Base-by-base conservation (phyloP, 2,113 vertebrate genomes). In the Ibidorhyncha struthersii region DNA sequence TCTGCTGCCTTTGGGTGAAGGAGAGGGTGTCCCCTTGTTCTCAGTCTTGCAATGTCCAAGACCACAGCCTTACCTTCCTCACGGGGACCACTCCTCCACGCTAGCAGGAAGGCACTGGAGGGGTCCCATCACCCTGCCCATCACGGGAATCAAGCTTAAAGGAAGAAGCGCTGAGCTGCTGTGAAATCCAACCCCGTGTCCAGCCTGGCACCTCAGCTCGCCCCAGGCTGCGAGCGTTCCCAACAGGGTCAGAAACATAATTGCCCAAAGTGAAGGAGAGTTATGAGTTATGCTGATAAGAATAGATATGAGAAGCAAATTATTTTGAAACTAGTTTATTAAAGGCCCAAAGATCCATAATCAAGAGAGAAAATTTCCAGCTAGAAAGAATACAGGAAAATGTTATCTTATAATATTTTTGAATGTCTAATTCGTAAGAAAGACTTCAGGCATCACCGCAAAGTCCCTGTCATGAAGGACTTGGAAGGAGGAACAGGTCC, bases 11-110 rank as follows among this genome's bases (percentile, higher is more conserved):
- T 2, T 12, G 47, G 36, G 10, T 12, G 38, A 1, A 56, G 58
- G 41, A n/a, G 14, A 5, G 14, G 8, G 5, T 2, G 19, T 25
- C 18, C 22, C 59, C 32, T 9, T 14, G 10, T 22, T 36, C 36
- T 23, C 18, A 4, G n/a, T 0, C 29, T 21, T n/a, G 21, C n/a
- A 8, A 1, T 1, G 34, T 12, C 50, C 25, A 4, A 38, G 34
- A 14, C 4, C 15, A 2, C 16, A 1, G 4, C 30, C 43, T 13
- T 3, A 6, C 21, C 9, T 17, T 49, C 59, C 18, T 10, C 32
- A 1, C 2, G 3, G 45, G 12, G 43, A 49, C 15, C 25, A 1
- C 25, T 23, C 62, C 19, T 69, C 19, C 18, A 2, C 4, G 1
- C 2, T 0, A 29, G 18, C 61, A 23, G 49, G 36, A 6, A 0